A percentile compares a stretch with the other conserved stretches of the same genome.
These are phyloP conservation scores for Zootoca vivipara DNA, from an alignment of 2,113 vertebrate genomes.

Conservation along the genomic window DNA sequence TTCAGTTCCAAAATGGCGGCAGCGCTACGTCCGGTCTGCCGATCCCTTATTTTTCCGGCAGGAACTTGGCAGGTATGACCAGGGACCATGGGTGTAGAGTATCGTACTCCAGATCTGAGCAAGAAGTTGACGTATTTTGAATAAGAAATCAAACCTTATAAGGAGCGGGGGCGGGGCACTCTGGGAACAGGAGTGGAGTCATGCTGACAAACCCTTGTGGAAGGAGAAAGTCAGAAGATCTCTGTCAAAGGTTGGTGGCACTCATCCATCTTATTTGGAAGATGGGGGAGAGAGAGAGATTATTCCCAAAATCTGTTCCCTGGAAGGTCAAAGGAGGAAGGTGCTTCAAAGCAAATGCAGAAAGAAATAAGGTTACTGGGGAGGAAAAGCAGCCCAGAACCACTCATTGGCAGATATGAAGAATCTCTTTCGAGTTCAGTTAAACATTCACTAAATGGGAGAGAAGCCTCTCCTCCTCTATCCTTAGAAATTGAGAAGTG, in stretches of 20 bases:
- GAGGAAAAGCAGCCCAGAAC: neutral
- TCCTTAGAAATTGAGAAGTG: neutral
- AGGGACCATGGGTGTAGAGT: neutral
- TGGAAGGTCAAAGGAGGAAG: neutral
- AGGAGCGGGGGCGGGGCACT: neutral
- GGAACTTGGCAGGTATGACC: too few species aligned
- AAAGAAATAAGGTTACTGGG: neutral
- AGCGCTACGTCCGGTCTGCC: too few species aligned
- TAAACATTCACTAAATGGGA: neutral
- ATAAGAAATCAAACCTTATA: constrained; percentile 39
- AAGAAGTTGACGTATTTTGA: constrained; percentile 26
- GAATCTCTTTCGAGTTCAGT: neutral
- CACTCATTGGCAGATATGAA: neutral
- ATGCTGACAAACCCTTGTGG: neutral
- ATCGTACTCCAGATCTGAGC: constrained; percentile 25
- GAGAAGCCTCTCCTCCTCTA: neutral
- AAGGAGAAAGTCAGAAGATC: neutral
- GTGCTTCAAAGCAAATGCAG: neutral
- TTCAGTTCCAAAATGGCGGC: too few species aligned
- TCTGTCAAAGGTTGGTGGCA: neutral
- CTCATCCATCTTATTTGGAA: neutral
- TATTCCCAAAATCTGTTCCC: neutral
- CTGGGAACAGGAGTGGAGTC: neutral
- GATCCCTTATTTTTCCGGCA: too few species aligned
- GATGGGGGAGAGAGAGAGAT: neutral